Evolutionary conservation across 2,888 invertebrate species (phyloP).

Genomic region (Ptilodon capucinus): DNA sequence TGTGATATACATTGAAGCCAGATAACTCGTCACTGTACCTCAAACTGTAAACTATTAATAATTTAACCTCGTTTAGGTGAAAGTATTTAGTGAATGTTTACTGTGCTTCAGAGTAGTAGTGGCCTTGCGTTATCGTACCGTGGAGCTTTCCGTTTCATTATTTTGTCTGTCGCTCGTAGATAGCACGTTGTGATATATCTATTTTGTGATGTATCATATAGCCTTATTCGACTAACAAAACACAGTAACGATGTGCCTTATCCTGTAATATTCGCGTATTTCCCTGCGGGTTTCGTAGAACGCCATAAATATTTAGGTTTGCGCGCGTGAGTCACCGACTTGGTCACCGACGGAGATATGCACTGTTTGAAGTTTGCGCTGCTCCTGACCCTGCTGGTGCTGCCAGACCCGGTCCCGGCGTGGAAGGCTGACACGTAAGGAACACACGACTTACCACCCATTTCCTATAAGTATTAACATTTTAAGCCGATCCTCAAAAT

Average conservation of each 20-base stretch:
- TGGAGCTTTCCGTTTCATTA: constrained; percentile 48
- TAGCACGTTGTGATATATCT: constrained; percentile 26
- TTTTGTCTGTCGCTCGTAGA: constrained; percentile 27
- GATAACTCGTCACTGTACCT: constrained; percentile 19
- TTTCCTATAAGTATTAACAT: no score
- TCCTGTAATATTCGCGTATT: constrained; percentile 52
- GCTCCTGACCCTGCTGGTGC: constrained; percentile 55
- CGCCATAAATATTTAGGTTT: constrained; percentile 35
- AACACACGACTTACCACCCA: constrained; percentile 4
- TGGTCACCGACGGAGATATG: constrained; percentile 62
- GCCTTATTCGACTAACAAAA: constrained; percentile 53
- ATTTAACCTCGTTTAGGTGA: constrained; percentile 42
- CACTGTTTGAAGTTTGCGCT: constrained; percentile 53
- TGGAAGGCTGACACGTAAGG: constrained; percentile 64
- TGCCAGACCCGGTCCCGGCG: constrained; percentile 64
- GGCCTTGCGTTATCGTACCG: constrained; percentile 66
- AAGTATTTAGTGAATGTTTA: constrained; percentile 58
- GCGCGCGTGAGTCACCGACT: constrained; percentile 60
- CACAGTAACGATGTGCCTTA: constrained; percentile 74
- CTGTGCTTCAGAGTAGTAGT: constrained; percentile 59
- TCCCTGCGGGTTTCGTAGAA: constrained; percentile 25
- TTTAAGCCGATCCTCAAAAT: no score
- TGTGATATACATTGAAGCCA: constrained; percentile 38
- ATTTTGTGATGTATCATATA: constrained; percentile 42
- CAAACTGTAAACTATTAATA: constrained; percentile 55